These are phyloP conservation scores for Mesocentrotus franciscanus DNA, from an alignment of 53 echinoderm and acorn worm genomes.

Conservation along the genomic window DNA sequence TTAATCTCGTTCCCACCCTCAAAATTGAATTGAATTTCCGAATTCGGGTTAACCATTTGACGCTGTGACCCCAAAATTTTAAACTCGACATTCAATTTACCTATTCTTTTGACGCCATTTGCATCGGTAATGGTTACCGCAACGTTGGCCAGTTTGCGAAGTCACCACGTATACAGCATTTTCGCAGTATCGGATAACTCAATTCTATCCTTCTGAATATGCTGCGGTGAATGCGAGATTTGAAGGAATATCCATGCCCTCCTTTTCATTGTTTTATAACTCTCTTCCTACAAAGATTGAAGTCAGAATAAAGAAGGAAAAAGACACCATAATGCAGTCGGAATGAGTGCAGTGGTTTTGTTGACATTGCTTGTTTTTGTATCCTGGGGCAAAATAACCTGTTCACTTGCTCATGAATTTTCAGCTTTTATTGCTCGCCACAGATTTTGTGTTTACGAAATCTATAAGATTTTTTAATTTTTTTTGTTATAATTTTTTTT, in stretches of 20 bases:
- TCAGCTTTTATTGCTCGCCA: too few relatives aligned
- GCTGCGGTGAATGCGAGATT: neutral
- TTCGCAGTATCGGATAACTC: neutral
- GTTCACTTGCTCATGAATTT: too few relatives aligned
- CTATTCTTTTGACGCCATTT: neutral
- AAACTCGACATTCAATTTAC: neutral
- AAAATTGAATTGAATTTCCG: neutral
- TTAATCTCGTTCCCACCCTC: neutral
- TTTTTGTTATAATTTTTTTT: too few relatives aligned
- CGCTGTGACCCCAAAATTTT: neutral
- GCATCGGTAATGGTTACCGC: neutral
- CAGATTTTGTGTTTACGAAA: too few relatives aligned
- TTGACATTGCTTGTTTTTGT: too few relatives aligned
- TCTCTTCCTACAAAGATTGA: neutral
- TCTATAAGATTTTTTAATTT: too few relatives aligned
- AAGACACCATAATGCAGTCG: too few relatives aligned
- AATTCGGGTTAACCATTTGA: neutral
- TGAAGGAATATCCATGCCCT: neutral
- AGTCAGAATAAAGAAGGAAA: too few relatives aligned
- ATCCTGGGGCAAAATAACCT: too few relatives aligned
- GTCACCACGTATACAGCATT: neutral
- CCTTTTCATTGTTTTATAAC: neutral
- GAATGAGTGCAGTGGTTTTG: too few relatives aligned
- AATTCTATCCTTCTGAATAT: neutral
- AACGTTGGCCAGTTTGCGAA: neutral